Base-by-base conservation (phyloP, 2,888 invertebrate genomes). In the Amphipyra tragopoginis region DNA sequence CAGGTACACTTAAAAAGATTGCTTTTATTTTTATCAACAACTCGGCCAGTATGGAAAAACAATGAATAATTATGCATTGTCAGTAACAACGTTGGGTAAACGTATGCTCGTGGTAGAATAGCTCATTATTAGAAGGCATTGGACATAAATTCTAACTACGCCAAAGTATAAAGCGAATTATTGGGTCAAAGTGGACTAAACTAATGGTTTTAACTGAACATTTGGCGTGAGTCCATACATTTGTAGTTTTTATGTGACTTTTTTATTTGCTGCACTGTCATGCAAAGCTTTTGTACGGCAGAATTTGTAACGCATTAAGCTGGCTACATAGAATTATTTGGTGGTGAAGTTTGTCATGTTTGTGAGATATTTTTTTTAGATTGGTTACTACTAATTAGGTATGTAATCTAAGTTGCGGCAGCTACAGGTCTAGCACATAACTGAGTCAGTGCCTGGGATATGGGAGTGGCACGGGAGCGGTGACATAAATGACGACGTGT, bases 201-300 rank as follows among this genome's bases (percentile, higher is more conserved):
- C 36, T 33, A 68, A 68, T 66, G 67, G 67, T 11, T 72, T 44
- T 29, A 65, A 58, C 52, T 58, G 52, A 47, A 44, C 29, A 40
- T 72, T 69, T 69, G 60, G 69, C 73, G 53, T 40, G 68, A 67
- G 53, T 59, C 53, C 68, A 73, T 67, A 60, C 50, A 36, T 15
- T 38, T 47, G 11, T 13, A 47, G 60, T 47, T 72, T 49, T 54
- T 60, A 48, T 60, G 29, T 66, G 3, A 10, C 14, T 21, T 43
- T n/a, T 57, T 65, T 72, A 68, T 72, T 65, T 40, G 48, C 49
- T 49, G 65, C 36, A 6, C 15, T 33, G 54, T 49, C 48, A 55
- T 71, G 66, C 49, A 54, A 62, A 53, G 53, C 49, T 39, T 54
- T 42, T 10, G 33, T 36, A 47, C n/a, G 14, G 34, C 29, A 13